Percentiles rank a stretch among this genome's conserved stretches.
These are phyloP conservation scores for Acromyrmex heyeri DNA, from an alignment of 1,140 invertebrate genomes.

Conservation along the genomic window DNA sequence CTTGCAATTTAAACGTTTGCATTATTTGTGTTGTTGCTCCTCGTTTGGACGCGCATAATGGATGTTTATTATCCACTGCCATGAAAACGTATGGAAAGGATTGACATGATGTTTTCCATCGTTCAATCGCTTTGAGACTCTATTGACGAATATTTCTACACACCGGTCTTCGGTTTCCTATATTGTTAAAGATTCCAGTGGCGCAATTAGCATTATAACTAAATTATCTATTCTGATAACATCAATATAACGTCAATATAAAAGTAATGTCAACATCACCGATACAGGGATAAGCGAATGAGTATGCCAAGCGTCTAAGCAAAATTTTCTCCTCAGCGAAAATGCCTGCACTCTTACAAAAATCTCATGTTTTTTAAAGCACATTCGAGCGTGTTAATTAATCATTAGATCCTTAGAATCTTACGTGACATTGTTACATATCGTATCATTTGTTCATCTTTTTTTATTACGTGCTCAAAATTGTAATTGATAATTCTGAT, in stretches of 20 bases:
- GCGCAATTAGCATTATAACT: constrained; percentile 21
- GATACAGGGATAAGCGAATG: constrained; percentile 10
- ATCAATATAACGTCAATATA: constrained; percentile 33
- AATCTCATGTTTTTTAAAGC: neutral
- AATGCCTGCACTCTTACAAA: constrained; percentile 25
- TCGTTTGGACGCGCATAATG: neutral
- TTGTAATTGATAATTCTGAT: neutral
- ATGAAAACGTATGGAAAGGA: constrained; percentile 36
- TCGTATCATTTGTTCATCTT: neutral
- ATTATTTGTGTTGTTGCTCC: constrained; percentile 17
- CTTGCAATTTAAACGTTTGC: neutral
- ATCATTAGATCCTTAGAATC: neutral
- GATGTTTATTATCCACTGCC: constrained; percentile 27
- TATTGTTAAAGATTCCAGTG: constrained; percentile 13
- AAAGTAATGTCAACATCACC: constrained; percentile 50
- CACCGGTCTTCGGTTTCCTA: constrained; percentile 30
- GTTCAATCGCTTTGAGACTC: constrained; percentile 16
- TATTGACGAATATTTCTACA: neutral
- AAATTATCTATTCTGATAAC: constrained; percentile 56
- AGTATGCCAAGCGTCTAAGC: constrained; percentile 65
- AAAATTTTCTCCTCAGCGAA: constrained; percentile 14
- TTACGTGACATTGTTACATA: neutral
- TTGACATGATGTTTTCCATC: neutral
- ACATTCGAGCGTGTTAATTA: neutral
- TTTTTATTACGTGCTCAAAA: neutral